phyloP scores from a whole-genome alignment of 2,888 invertebrate genomes.

The Macrophya annulata region DNA sequence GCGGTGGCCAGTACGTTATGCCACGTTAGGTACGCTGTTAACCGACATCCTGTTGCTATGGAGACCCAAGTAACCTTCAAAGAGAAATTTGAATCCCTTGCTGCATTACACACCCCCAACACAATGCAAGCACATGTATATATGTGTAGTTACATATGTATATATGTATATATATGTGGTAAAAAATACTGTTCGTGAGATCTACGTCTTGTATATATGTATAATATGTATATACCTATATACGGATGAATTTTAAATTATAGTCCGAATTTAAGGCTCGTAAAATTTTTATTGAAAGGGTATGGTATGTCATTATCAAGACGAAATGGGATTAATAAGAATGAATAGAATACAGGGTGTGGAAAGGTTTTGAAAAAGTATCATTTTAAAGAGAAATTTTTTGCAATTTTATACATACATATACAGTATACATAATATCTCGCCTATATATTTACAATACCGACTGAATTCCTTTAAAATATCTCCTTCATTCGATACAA shows the following conservation, averaged over 20 bases:
- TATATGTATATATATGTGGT: neutral
- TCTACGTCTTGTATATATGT: no score
- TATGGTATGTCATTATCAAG: neutral
- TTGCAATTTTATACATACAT: no score
- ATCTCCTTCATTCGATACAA: neutral
- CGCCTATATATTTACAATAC: neutral
- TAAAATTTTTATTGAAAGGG: neutral
- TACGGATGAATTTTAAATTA: neutral
- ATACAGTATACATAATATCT: neutral
- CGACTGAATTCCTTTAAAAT: neutral
- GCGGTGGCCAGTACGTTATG: slow-evolving; percentile 41
- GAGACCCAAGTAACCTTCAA: slow-evolving; percentile 10
- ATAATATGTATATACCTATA: no score
- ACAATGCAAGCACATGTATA: neutral
- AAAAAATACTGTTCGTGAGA: neutral
- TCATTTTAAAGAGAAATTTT: neutral
- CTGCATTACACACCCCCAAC: slow-evolving; percentile 36
- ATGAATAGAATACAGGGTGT: neutral
- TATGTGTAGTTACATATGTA: no score
- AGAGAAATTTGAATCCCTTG: slow-evolving; percentile 45
- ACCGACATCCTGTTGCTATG: slow-evolving; percentile 19
- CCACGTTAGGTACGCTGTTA: slow-evolving; percentile 42
- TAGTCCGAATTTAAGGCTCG: neutral
- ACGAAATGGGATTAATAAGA: neutral
- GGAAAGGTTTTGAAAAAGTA: neutral